Conservation (phyloP, 2,888 invertebrate species). For the Biston stratarius region DNA sequence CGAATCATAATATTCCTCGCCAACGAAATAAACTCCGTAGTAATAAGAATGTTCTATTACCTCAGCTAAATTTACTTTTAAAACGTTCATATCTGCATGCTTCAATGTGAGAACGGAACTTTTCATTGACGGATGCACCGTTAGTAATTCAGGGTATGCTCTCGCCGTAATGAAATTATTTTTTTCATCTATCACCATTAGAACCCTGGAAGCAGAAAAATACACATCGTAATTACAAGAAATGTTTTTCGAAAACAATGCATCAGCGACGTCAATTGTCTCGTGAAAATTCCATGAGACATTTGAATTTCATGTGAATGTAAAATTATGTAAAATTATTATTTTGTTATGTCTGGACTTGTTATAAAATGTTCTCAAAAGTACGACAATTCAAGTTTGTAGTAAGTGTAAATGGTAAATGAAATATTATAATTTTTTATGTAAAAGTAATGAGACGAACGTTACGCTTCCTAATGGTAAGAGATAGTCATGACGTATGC, state of each 20-base stretch:
- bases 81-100: slow-evolving; percentile 84
- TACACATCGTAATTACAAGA: not conserved
- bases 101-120: slow-evolving; percentile 83
- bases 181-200: slow-evolving; percentile 86
- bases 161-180: slow-evolving; percentile 87
- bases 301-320: no score
- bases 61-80: slow-evolving; percentile 84
- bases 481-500: no score
- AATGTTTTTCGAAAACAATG: not conserved
- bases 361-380: no score
- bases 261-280: no score
- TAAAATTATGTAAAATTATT: no score
- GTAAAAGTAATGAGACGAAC: no score
- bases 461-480: no score
- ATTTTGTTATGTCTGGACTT: no score
- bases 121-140: slow-evolving; percentile 80
- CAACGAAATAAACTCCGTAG: not conserved
- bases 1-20: not conserved
- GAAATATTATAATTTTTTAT: no score
- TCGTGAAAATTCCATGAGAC: no score
- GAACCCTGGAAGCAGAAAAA: slow-evolving; percentile 66
- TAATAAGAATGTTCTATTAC: slow-evolving; percentile 47
- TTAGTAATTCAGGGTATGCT: slow-evolving; percentile 83
- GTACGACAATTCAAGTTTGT: no score
- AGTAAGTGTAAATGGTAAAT: no score